Conservation (phyloP, 2,113 vertebrate species). For the Anthoscopus minutus region DNA sequence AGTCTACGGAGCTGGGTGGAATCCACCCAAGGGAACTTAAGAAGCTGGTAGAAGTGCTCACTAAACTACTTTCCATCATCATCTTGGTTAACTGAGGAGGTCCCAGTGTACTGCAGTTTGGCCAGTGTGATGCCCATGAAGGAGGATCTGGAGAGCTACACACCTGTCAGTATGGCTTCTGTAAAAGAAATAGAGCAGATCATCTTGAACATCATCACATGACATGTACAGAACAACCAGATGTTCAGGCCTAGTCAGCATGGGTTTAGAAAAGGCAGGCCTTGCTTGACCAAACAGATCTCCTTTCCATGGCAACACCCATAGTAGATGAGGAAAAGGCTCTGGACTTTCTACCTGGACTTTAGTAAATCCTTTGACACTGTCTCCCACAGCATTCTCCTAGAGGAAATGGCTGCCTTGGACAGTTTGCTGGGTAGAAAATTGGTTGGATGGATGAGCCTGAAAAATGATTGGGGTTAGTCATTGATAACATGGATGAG, state of each 20-base stretch:
- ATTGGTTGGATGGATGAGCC: no score
- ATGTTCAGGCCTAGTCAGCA: not conserved
- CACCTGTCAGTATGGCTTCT: not conserved
- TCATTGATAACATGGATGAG: fast-evolving
- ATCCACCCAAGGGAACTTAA: not conserved
- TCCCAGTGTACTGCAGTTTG: not conserved
- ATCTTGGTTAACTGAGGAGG: not conserved
- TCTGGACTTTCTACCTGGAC: not conserved
- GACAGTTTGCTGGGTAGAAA: not conserved
- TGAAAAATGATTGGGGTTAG: not conserved
- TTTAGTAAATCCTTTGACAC: not conserved
- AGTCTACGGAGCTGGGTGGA: not conserved
- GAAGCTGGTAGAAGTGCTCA: not conserved
- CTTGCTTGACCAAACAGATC: not conserved
- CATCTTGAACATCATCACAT: fast-evolving
- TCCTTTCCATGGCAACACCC: not conserved
- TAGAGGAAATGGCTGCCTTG: not conserved
- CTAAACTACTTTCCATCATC: not conserved
- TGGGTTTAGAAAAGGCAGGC: not conserved
- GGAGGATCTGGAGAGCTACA: not conserved
- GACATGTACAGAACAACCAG: not conserved
- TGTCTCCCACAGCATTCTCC: not conserved
- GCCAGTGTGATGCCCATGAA: not conserved
- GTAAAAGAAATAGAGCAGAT: not conserved
- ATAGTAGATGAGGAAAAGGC: not conserved